Base-by-base conservation (phyloP, 2,113 vertebrate genomes). In the Halcyon malimbica region DNA sequence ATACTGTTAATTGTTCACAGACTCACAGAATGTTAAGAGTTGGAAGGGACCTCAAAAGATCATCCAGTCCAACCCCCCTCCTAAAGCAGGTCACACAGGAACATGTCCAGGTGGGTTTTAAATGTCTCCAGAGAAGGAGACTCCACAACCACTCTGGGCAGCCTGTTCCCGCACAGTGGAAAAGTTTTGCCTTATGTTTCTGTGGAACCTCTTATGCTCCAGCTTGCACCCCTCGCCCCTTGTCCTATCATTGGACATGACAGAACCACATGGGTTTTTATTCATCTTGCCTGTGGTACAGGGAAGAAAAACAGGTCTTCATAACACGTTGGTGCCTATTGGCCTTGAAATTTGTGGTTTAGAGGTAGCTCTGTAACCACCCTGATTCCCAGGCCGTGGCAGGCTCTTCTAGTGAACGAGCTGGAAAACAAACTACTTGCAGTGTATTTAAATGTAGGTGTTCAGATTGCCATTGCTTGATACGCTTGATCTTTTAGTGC, bases 271-370 rank as follows among this genome's bases (percentile, higher is more conserved):
- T 57, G 9, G 21, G 16, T 41, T 84, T 51, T 23, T 81, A 10
- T 74, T 51, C 11, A 4, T 23, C 48, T 29, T 59, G 57, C 8
- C 10, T 31, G 63, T 29, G 54, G 39, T 35, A 29, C 7, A 18
- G 46, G 37, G 85, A n/a, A 44, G 78, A 42, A 77, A 46, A 64
- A 33, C 0, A 48, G 41, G 53, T 29, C 9, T 24, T 77, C 44
- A 3, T 54, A 23, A 35, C 5, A 35, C 0, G 0, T 31, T 35
- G 44, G 20, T 83, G 57, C 26, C 42, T 64, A 0, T 39, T 33
- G 71, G 46, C 48, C 39, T 86, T 63, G 41, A 42, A 44, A 67
- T 33, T 25, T 16, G 50, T 42, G 26, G 20, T 48, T 78, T 23
- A 28, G 42, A 50, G 29, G 24, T 64, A 69, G 19, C 11, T 77